Conservation (phyloP, 2,797 vertebrate genomes). For the Channallabes apus region DNA sequence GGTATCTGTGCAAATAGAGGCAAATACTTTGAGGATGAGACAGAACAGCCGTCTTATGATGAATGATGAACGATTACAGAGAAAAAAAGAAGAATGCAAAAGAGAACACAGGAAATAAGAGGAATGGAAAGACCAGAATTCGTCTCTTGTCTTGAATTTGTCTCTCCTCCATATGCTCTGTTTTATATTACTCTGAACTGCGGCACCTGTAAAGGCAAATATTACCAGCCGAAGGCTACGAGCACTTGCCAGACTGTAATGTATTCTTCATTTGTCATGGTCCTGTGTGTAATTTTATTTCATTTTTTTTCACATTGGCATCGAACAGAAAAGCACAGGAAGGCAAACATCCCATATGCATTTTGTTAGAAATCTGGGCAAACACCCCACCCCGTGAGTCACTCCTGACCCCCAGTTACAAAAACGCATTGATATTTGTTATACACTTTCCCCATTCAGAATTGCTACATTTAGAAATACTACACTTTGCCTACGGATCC, state of each 20-base stretch:
- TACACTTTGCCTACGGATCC: constrained; percentile 11
- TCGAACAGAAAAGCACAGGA: constrained; percentile 67
- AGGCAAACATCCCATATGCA: constrained; percentile 66
- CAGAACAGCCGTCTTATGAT: background rate
- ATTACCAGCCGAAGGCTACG: constrained; percentile 68
- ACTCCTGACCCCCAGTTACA: constrained; percentile 51
- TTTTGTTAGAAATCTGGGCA: constrained; percentile 55
- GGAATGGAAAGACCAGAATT: background rate
- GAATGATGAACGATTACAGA: background rate
- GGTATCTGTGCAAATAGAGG: background rate
- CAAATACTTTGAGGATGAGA: background rate
- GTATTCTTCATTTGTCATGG: constrained; percentile 72
- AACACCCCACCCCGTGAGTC: constrained; percentile 50
- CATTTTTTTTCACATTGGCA: constrained; percentile 64
- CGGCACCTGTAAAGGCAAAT: constrained; percentile 72
- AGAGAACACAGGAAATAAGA: background rate
- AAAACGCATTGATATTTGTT: constrained; percentile 32
- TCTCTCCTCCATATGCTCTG: constrained; percentile 56
- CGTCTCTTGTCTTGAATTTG: background rate
- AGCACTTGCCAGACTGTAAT: constrained; percentile 68
- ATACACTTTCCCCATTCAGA: constrained; percentile 30
- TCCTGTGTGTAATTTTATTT: constrained; percentile 65
- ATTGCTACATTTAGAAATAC: background rate
- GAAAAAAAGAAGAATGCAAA: background rate
- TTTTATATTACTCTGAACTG: constrained; percentile 64